These are phyloP conservation scores for Probosciger aterrimus DNA, from an alignment of 2,113 vertebrate genomes.

Conservation along the genomic window DNA sequence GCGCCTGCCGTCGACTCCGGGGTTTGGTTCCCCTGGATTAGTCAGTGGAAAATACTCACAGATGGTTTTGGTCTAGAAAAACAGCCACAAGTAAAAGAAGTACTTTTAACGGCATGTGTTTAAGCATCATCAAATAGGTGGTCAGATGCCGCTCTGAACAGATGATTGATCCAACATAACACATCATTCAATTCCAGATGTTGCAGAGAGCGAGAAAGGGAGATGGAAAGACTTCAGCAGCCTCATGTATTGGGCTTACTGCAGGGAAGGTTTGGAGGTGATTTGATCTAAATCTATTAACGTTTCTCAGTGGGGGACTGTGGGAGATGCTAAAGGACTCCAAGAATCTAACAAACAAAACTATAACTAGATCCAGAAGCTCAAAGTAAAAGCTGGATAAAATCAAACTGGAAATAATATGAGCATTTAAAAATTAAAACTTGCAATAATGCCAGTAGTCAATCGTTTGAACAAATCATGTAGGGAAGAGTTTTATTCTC, in stretches of 20 bases:
- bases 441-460: neutral
- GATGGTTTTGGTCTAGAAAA: neutral
- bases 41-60: neutral
- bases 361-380: constrained; percentile 22
- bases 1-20: neutral
- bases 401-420: constrained; percentile 3
- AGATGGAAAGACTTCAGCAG: neutral
- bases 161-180: neutral
- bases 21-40: rapidly evolving
- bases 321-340: neutral
- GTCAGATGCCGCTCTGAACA: neutral
- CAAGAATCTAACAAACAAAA: constrained; percentile 18
- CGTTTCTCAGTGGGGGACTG: neutral
- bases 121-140: neutral
- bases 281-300: constrained; percentile 20
- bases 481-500: neutral
- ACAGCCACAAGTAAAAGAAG: neutral
- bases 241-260: neutral
- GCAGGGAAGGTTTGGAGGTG: neutral
- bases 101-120: neutral
- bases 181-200: neutral
- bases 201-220: neutral
- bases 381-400: constrained; percentile 11
- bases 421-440: constrained; percentile 16
- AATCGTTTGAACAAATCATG: constrained; percentile 13